Evolutionary conservation across 2,113 vertebrate genomes (phyloP).

Genomic region (Ceyx cyanopectus): DNA sequence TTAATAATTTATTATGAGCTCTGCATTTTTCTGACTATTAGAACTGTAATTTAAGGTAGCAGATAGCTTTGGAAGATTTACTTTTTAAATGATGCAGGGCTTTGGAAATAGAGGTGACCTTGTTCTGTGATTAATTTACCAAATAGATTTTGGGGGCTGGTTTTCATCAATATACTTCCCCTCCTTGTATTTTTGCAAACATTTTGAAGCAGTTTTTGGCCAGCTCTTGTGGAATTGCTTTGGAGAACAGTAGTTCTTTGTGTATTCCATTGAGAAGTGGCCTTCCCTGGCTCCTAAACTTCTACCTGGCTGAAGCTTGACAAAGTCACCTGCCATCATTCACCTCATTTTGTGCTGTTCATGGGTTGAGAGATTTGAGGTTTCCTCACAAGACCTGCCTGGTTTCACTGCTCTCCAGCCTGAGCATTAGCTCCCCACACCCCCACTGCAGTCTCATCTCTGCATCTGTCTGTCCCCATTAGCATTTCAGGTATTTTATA

Average conservation of each 20-base stretch:
- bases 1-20: constrained; percentile 43
- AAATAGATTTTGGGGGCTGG: not conserved
- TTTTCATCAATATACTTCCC: not conserved
- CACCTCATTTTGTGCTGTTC: not conserved
- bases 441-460: not conserved
- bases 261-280: not conserved
- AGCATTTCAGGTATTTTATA: constrained; percentile 39
- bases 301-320: not conserved
- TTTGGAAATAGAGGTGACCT: constrained; percentile 7
- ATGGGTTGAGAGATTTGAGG: not conserved
- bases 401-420: not conserved
- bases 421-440: not conserved
- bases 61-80: constrained; percentile 16
- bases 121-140: constrained; percentile 22
- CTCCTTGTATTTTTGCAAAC: not conserved
- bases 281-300: not conserved
- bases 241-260: not conserved
- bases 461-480: not conserved
- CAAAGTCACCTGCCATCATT: not conserved
- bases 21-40: constrained; percentile 51
- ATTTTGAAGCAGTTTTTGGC: not conserved
- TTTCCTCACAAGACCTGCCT: not conserved
- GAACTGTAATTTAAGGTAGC: constrained; percentile 37
- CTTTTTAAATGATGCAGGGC: not conserved
- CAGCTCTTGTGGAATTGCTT: not conserved